Evolutionary conservation across 2,113 vertebrate species (phyloP).

Genomic region (Tragelaphus strepsiceros): DNA sequence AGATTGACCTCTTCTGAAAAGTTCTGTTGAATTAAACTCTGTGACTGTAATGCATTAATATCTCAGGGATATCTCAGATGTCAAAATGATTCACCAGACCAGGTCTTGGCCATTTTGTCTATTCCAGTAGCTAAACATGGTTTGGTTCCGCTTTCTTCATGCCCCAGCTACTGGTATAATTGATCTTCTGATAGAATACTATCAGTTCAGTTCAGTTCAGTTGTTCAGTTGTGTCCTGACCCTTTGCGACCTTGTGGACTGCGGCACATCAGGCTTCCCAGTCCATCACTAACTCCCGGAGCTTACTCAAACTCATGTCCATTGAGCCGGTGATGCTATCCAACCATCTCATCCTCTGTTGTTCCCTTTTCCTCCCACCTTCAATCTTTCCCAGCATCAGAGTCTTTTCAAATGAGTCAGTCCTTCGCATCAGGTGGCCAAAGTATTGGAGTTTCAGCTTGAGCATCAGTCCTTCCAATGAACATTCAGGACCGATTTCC

Average conservation of each 20-base stretch:
- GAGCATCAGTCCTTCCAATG: neutral
- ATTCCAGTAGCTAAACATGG: neutral
- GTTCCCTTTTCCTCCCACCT: neutral
- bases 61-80: neutral
- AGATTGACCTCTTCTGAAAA: neutral
- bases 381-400: neutral
- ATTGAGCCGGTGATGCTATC: too few relatives aligned
- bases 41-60: neutral
- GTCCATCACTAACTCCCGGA: too few relatives aligned
- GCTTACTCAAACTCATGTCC: too few relatives aligned
- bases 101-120: neutral
- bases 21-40: neutral
- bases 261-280: too few relatives aligned
- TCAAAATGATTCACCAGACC: neutral
- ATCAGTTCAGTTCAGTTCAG: neutral
- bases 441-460: neutral
- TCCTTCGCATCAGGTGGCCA: neutral
- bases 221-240: accelerated
- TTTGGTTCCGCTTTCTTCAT: neutral
- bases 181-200: neutral
- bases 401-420: neutral
- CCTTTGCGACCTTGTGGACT: neutral
- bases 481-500: neutral
- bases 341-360: too few relatives aligned
- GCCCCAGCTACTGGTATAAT: neutral